phyloP scores from a whole-genome alignment of 2,888 invertebrate genomes.

The Panopea generosa region DNA sequence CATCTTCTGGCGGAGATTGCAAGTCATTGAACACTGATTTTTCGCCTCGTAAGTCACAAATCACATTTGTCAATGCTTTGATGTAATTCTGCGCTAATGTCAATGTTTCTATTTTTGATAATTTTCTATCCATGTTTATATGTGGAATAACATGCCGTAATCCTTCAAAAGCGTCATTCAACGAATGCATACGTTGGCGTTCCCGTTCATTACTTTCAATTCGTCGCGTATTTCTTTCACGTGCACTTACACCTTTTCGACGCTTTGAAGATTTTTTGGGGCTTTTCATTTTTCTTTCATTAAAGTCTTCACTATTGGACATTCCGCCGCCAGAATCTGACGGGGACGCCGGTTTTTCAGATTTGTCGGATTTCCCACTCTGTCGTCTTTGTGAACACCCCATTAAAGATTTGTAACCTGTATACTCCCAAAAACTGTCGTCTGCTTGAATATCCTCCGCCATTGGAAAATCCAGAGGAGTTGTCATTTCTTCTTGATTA shows the following conservation, averaged over 20 bases:
- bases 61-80: constrained; percentile 94
- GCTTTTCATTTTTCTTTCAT: constrained; percentile 74
- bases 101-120: constrained; percentile 95
- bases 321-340: constrained; percentile 80
- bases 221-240: constrained; percentile 93
- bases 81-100: constrained; percentile 96
- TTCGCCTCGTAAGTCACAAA: constrained; percentile 92
- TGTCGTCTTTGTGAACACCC: constrained; percentile 58
- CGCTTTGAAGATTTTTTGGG: constrained; percentile 85
- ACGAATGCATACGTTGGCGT: constrained; percentile 95
- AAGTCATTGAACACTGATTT: constrained; percentile 88
- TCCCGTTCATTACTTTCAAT: constrained; percentile 96
- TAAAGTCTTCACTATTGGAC: constrained; percentile 77
- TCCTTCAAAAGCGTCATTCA: constrained; percentile 96
- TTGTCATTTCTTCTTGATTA: constrained; percentile 51
- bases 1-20: constrained; percentile 23
- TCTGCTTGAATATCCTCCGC: constrained; percentile 66
- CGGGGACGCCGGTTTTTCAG: constrained; percentile 78
- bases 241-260: constrained; percentile 91
- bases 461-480: constrained; percentile 65
- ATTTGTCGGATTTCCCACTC: constrained; percentile 70
- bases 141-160: constrained; percentile 94
- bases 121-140: constrained; percentile 92
- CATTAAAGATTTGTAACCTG: constrained; percentile 61
- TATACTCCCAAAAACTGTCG: constrained; percentile 72